Evolutionary conservation across 2,888 invertebrate species (phyloP).

Genomic region (Nomada goodeniana): DNA sequence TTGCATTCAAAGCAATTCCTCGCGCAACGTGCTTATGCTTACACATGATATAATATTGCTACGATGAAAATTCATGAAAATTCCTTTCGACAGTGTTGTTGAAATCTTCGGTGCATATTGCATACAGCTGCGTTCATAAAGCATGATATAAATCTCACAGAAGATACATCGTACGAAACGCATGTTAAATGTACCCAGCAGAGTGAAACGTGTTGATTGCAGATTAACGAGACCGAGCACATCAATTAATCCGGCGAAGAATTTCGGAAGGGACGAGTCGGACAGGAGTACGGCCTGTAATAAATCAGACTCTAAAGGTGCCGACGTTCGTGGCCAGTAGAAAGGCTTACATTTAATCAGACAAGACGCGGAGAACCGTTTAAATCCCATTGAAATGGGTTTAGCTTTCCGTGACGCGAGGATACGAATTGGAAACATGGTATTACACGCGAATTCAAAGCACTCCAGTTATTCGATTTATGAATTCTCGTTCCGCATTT

Average conservation of each 20-base stretch:
- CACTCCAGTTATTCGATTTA: background rate
- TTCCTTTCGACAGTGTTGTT: background rate
- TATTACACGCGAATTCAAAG: background rate
- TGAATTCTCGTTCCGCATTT: conserved; percentile 18
- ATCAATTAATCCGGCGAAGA: conserved; percentile 29
- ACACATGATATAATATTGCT: background rate
- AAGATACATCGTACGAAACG: background rate
- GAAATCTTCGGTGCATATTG: background rate
- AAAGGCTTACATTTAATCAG: conserved; percentile 41
- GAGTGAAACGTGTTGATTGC: conserved; percentile 10
- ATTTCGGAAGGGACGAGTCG: conserved; percentile 20
- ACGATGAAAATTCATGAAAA: background rate
- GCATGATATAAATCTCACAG: background rate
- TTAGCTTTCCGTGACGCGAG: background rate
- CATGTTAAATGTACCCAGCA: background rate
- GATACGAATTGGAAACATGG: conserved; percentile 5
- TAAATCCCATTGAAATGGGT: background rate
- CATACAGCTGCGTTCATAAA: background rate
- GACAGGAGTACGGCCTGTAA: conserved; percentile 28
- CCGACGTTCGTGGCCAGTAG: conserved; percentile 30
- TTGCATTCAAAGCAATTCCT: background rate
- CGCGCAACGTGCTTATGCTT: background rate
- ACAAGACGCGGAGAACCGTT: conserved; percentile 12
- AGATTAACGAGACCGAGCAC: background rate
- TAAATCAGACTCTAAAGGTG: conserved; percentile 46